Percentiles rank a stretch among this genome's conserved stretches.
These are phyloP conservation scores for Cheirogaleus major DNA, from an alignment of 2,797 vertebrate genomes.

Conservation along the genomic window DNA sequence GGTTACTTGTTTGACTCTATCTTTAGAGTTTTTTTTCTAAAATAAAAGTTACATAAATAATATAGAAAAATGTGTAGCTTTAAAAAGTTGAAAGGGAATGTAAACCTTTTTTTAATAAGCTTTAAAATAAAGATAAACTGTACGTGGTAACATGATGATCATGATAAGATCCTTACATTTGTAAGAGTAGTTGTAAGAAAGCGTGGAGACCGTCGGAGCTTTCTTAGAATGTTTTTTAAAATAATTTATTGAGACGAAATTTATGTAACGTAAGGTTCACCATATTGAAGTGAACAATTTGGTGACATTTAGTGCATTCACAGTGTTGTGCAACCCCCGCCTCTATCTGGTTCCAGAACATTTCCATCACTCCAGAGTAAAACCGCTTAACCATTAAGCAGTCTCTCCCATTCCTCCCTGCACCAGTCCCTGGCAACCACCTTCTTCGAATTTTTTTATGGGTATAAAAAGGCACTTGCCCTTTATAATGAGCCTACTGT, in stretches of 20 bases:
- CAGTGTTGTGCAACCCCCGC: background rate
- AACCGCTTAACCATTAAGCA: accelerated
- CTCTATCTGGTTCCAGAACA: too few species aligned
- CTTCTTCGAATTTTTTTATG: background rate
- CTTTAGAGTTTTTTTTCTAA: background rate
- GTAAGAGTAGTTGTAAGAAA: background rate
- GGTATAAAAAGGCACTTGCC: background rate
- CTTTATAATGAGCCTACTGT: accelerated
- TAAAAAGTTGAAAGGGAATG: background rate
- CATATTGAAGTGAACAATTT: background rate
- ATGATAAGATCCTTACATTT: background rate
- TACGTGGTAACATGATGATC: background rate
- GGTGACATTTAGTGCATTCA: background rate
- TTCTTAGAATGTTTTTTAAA: background rate
- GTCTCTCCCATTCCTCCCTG: background rate
- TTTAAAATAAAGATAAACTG: background rate
- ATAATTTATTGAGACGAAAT: background rate
- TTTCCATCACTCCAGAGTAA: background rate
- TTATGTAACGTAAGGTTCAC: background rate
- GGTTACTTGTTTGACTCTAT: background rate
- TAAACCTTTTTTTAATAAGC: background rate
- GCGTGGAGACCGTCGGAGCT: background rate
- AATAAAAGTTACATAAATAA: background rate
- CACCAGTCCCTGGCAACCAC: background rate
- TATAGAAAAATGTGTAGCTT: background rate